These are phyloP conservation scores for Polypterus senegalus DNA, from an alignment of 2,113 vertebrate species.

Conservation along the genomic window DNA sequence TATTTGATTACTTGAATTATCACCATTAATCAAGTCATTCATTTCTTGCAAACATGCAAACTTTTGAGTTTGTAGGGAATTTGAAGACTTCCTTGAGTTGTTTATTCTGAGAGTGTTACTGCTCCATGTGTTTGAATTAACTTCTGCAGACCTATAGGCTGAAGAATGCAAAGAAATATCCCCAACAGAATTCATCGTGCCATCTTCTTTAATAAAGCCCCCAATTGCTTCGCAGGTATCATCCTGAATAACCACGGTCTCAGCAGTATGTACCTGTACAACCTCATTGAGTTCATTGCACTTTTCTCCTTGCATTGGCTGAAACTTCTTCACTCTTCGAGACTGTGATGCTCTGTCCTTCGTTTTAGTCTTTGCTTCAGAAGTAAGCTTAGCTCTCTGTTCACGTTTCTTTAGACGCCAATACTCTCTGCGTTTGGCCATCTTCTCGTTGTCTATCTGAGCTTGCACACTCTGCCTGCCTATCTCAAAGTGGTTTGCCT, in stretches of 20 bases:
- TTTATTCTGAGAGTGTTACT: too few relatives aligned
- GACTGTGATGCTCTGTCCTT: conserved; percentile 45
- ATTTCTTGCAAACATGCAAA: background rate
- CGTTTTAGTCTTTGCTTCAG: conserved; percentile 34
- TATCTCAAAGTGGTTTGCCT: background rate
- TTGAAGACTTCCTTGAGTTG: too few relatives aligned
- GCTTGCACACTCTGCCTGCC: conserved; percentile 30
- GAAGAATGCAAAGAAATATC: conserved; percentile 25
- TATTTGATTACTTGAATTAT: too few relatives aligned
- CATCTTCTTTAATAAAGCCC: conserved; percentile 53
- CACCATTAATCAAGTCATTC: background rate
- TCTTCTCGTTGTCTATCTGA: conserved; percentile 46
- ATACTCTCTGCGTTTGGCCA: conserved; percentile 10
- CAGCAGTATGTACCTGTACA: conserved; percentile 12
- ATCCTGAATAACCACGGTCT: background rate
- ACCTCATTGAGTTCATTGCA: conserved; percentile 24
- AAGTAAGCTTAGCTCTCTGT: conserved; percentile 37
- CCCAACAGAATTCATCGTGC: conserved; percentile 31
- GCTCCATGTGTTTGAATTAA: too few relatives aligned
- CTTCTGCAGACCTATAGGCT: conserved; percentile 4
- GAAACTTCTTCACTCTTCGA: conserved; percentile 40
- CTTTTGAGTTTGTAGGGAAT: background rate
- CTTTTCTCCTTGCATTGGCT: conserved; percentile 41
- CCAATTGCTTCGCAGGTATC: conserved; percentile 34
- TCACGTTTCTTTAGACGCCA: conserved; percentile 26